phyloP scores from a whole-genome alignment of 1,140 invertebrate species.

The Paraescarpia echinospica region DNA sequence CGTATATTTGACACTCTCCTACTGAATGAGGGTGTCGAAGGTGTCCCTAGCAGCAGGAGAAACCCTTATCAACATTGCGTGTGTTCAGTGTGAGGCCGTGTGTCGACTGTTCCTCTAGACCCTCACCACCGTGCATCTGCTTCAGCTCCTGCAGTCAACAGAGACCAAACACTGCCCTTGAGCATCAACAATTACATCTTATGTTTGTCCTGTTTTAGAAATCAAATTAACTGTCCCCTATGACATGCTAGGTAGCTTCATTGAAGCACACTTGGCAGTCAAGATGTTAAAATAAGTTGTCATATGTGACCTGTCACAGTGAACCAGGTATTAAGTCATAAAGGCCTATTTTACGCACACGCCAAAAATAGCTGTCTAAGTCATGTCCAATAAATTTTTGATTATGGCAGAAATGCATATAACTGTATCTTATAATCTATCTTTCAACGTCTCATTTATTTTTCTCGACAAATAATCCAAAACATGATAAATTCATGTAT shows the following conservation, averaged over 20 bases:
- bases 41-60: not conserved
- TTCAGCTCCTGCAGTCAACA: conserved; percentile 22
- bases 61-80: not conserved
- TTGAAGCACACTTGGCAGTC: not conserved
- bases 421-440: no score
- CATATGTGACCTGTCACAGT: not conserved
- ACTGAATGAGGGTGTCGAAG: not conserved
- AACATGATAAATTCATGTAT: no score
- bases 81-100: conserved; percentile 10
- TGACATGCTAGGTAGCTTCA: not conserved
- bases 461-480: no score
- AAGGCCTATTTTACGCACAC: no score
- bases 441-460: no score
- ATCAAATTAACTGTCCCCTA: no score
- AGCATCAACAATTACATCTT: no score
- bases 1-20: not conserved
- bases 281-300: not conserved
- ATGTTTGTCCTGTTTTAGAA: no score
- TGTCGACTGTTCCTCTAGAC: conserved; percentile 2
- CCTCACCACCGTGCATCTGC: conserved; percentile 23
- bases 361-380: no score
- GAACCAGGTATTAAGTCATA: no score
- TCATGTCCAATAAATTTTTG: no score
- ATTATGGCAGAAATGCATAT: no score
- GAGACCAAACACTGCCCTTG: not conserved